phyloP scores from a whole-genome alignment of 30 jellyfish, hydroid and myxozoan species.

The Cassiopea xamachana region DNA sequence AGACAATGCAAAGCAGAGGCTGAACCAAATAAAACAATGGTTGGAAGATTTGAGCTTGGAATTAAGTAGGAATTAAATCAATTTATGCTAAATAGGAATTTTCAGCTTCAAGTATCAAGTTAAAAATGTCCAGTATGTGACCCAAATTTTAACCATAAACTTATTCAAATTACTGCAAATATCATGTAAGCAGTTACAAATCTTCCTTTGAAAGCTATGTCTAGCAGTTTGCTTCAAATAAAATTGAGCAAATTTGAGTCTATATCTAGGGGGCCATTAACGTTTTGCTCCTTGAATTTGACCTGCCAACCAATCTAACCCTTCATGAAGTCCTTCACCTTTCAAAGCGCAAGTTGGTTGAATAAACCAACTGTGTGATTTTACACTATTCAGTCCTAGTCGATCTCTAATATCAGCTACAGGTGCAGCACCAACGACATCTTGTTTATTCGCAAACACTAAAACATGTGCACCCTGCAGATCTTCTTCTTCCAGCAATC shows the following conservation, averaged over 20 bases:
- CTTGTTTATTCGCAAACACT: slow-evolving; percentile 97
- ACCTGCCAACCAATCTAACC: slow-evolving; percentile 94
- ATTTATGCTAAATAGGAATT: too few species aligned
- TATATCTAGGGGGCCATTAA: neutral
- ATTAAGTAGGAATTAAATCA: too few species aligned
- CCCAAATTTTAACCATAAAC: too few species aligned
- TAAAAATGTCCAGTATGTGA: too few species aligned
- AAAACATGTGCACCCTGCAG: slow-evolving; percentile 88
- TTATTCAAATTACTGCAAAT: too few species aligned
- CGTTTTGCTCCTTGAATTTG: slow-evolving; percentile 75
- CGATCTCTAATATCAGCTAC: slow-evolving; percentile 86
- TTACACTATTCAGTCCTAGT: slow-evolving; percentile 76
- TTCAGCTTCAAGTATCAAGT: too few species aligned
- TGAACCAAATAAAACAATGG: too few species aligned
- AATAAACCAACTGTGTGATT: slow-evolving; percentile 92
- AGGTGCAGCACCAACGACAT: slow-evolving; percentile 94
- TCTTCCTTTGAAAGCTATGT: too few species aligned
- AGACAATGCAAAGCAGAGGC: too few species aligned
- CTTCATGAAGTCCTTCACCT: slow-evolving; percentile 97
- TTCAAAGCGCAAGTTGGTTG: slow-evolving; percentile 97
- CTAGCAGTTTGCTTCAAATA: neutral
- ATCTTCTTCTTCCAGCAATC: slow-evolving; percentile 92
- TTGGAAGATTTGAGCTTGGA: too few species aligned
- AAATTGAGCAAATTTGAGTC: neutral
- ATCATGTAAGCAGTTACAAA: too few species aligned